phyloP scores from a whole-genome alignment of 1,140 invertebrate genomes.

The Eurosta solidaginis region DNA sequence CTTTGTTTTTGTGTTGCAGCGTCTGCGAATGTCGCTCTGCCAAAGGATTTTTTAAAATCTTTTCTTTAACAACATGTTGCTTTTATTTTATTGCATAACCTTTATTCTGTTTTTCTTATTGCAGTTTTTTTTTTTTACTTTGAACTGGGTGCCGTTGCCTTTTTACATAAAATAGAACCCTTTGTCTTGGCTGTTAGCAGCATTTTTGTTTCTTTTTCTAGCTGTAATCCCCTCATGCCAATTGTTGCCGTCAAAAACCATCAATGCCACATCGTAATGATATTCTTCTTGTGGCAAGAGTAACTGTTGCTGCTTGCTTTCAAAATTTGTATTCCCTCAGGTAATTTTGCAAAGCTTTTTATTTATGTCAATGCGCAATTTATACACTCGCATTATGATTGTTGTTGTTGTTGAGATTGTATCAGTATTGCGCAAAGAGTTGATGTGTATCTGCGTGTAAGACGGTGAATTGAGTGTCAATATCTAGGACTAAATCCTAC shows the following conservation, averaged over 20 bases:
- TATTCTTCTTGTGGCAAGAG: neutral
- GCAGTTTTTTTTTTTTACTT: neutral
- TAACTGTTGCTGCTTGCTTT: neutral
- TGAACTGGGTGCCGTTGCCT: neutral
- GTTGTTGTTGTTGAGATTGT: neutral
- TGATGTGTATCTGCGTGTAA: neutral
- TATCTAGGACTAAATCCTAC: slow-evolving; percentile 49
- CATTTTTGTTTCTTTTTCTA: too few species aligned
- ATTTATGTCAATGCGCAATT: slow-evolving; percentile 53
- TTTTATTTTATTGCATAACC: slow-evolving; percentile 23
- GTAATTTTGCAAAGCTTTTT: slow-evolving; percentile 57
- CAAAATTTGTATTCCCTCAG: slow-evolving; percentile 40
- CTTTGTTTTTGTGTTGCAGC: neutral
- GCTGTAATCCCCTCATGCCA: neutral
- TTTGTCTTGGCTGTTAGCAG: neutral
- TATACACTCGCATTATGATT: neutral
- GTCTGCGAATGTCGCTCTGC: neutral
- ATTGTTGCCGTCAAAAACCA: neutral
- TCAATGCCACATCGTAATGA: neutral
- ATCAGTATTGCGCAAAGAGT: neutral
- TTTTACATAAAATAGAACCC: neutral
- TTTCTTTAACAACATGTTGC: slow-evolving; percentile 6
- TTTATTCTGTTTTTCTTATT: neutral
- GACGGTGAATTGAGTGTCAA: neutral
- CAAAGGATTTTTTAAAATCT: slow-evolving; percentile 9